Evolutionary conservation across 2,888 invertebrate genomes (phyloP), one percentile per base, ranked within the genome.

Genomic region (Abrostola tripartita): DNA sequence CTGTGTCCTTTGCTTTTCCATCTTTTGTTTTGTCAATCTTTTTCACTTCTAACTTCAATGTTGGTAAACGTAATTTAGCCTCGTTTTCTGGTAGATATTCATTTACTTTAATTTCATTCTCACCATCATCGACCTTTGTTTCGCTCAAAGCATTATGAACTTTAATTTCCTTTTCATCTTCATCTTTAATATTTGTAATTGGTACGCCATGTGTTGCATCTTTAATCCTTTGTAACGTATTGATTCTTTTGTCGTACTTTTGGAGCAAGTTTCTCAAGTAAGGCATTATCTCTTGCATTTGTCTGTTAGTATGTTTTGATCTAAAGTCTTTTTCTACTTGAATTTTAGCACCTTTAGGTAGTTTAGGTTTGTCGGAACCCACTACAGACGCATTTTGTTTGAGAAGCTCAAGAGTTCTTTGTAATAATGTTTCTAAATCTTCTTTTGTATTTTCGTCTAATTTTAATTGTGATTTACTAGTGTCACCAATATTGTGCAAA

Each of bases 1-100:
- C 41, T n/a, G 76, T 71, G 58, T 76, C 37, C 9, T 54, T 42
- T 49, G 54, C 41, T 36, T 36, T 54, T 61, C 49, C 37, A 14
- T 9, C 5, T 24, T 38, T 38, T 11, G 5, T 2, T 12, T 35
- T 37, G 5, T 47, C 10, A 6, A 24, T 5, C 11, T 56, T 57
- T 51, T 51, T 41, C 5, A 24, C 24, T 66, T 65, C 52, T 6
- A 65, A 50, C 42, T 53, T 53, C 10, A 44, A 5, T 12, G n/a
- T 10, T 11, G 57, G n/a, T 44, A 35, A 50, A 7, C 37, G 8
- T 12, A 4, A 5, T 37, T 8, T 51, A 8, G 10, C 9, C 6
- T 36, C n/a, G 12, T 24, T 24, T 24, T 47, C 44, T 6, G 41
- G n/a, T 9, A 8, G 9, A 10, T 24, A 8, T 14, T 47, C 7